phyloP scores from a whole-genome alignment of 2,888 invertebrate genomes.

The Ischnus inquisitorius region DNA sequence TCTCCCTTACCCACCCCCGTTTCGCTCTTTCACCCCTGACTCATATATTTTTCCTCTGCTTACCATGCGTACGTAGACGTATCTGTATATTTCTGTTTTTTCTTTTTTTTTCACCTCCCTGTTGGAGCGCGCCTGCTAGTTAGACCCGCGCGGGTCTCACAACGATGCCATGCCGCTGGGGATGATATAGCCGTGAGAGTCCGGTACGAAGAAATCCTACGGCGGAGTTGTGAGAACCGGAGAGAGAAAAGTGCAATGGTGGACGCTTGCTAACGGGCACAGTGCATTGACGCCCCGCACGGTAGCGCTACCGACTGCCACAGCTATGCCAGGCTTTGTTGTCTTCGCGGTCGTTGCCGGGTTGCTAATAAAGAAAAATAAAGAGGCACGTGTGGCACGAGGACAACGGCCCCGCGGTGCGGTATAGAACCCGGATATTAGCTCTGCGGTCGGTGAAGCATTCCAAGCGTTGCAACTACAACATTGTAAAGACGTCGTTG shows the following conservation, averaged over 20 bases:
- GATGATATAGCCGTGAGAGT: constrained; percentile 36
- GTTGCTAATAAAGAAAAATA: constrained; percentile 81
- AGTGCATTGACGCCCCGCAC: constrained; percentile 59
- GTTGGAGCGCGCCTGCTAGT: constrained; percentile 51
- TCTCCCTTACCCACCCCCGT: constrained; percentile 27
- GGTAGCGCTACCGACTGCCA: constrained; percentile 30
- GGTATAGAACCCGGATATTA: constrained; percentile 75
- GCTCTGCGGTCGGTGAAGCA: constrained; percentile 66
- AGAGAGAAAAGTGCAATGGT: constrained; percentile 24
- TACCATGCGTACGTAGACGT: constrained; percentile 13
- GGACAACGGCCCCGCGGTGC: constrained; percentile 48
- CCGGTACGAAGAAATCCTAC: constrained; percentile 36
- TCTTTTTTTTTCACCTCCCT: constrained; percentile 31
- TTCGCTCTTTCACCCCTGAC: constrained; percentile 31
- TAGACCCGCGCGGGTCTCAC: constrained; percentile 27
- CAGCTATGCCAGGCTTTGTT: constrained; percentile 60
- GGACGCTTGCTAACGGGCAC: constrained; percentile 40
- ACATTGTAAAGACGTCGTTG: constrained; percentile 61
- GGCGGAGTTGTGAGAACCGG: constrained; percentile 24
- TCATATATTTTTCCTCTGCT: constrained; percentile 58
- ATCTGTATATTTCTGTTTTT: constrained; percentile 37
- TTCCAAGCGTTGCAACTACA: constrained; percentile 50
- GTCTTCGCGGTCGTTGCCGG: constrained; percentile 69
- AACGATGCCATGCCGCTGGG: constrained; percentile 24
- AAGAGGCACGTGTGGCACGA: constrained; percentile 71